A percentile compares a stretch with the other conserved stretches of the same genome.
Evolutionary conservation across 2,797 vertebrate species (phyloP).

Genomic region (Pseudochirops cupreus): DNA sequence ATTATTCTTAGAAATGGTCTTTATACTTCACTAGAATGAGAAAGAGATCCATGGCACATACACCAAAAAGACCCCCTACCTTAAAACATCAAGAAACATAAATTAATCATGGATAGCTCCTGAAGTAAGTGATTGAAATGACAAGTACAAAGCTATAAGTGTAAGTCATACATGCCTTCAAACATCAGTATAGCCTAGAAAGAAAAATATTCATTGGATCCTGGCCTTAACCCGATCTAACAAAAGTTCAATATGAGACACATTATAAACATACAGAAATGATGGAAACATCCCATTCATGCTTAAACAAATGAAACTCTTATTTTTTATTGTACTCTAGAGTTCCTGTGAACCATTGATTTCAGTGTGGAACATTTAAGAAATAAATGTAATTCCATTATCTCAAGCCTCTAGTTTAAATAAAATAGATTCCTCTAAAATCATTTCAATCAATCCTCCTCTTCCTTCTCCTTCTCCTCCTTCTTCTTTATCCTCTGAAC

Average conservation of each 20-base stretch:
- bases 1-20: neutral
- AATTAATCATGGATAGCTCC: neutral
- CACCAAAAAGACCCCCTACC: neutral
- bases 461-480: neutral
- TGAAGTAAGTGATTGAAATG: too few species aligned
- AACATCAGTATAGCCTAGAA: neutral
- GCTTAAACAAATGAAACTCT: neutral
- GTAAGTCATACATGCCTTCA: too few species aligned
- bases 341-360: too few species aligned
- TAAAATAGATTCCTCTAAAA: neutral
- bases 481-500: neutral
- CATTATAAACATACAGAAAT: neutral
- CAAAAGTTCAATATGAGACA: neutral
- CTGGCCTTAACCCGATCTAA: neutral
- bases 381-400: neutral
- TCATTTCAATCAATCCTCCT: too few species aligned
- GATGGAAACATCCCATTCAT: neutral
- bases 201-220: neutral
- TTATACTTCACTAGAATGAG: neutral
- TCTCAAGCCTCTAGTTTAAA: neutral
- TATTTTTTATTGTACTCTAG: too few species aligned
- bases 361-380: neutral
- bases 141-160: too few species aligned
- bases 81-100: neutral
- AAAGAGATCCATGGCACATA: neutral